Evolutionary conservation across 2,113 vertebrate species (phyloP), one percentile per base, ranked within the genome.

Genomic region (Lampris megalopsis): DNA sequence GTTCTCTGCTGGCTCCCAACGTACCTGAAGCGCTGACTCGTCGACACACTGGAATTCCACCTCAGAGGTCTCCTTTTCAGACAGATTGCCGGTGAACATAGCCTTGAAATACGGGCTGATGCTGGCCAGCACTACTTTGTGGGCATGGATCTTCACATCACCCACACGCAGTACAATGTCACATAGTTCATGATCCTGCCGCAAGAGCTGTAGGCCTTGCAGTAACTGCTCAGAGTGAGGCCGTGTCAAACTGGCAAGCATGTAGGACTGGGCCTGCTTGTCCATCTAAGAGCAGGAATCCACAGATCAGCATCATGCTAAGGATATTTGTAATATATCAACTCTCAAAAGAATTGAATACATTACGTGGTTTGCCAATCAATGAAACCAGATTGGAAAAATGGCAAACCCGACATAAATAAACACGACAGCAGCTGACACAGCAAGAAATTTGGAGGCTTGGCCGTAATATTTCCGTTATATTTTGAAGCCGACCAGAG

Each of bases 61-160:
- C 89, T 99, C 97, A 0, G 96, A 94, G 70, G 97, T 99, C 91
- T 97, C 97, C 86, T 99, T 99, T 91, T 99, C 97, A 0, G 97
- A 98, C 45, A 99, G 94, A 91, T 96, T 99, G 63, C 97, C 97
- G 0, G 97, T 97, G 92, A 99, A 99, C 98, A 99, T 99, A 92
- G 98, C 98, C 93, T 98, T 98, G 93, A 99, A 99, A 91, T 99
- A 99, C 0, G 98, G 98, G 79, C 98, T 99, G 93, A 99, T 97
- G 93, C 97, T 97, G 89, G 98, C 98, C 78, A 99, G 94, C 73
- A 99, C 98, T 86, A 94, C 98, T 86, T 97, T 99, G 92, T 99
- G 98, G 1, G 98, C 98, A 56, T 98, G 97, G 87, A 99, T 97
- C 94, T 99, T 98, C 93, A 94, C 95, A 86, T 98, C 98, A 10